Evolutionary conservation across 2,113 vertebrate species (phyloP).

Genomic region (Tupaia tana): DNA sequence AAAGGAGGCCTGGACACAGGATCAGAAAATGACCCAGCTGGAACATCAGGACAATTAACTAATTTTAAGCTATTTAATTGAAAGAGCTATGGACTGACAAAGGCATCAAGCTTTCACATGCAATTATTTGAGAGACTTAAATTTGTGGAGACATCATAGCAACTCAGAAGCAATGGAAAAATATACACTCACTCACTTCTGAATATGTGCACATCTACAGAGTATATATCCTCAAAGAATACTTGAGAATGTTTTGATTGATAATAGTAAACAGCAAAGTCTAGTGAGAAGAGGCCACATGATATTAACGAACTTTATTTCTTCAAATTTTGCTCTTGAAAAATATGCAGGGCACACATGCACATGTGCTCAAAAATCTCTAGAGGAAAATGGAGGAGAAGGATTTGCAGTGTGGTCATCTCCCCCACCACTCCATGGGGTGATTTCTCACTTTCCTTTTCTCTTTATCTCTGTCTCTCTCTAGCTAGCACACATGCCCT

Average conservation of each 20-base stretch:
- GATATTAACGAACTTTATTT: neutral
- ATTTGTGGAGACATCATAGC: neutral
- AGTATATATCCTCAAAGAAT: neutral
- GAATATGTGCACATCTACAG: neutral
- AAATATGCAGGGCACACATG: too few species aligned
- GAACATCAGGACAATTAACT: conserved; percentile 16
- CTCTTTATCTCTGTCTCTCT: too few species aligned
- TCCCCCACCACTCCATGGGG: too few species aligned
- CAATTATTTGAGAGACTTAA: neutral
- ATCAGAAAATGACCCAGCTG: neutral
- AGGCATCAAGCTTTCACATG: neutral
- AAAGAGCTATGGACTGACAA: neutral
- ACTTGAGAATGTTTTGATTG: neutral
- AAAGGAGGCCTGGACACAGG: neutral
- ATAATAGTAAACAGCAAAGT: neutral
- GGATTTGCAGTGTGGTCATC: too few species aligned
- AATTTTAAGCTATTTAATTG: neutral
- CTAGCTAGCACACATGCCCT: too few species aligned
- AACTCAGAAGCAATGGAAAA: neutral
- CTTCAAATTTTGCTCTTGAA: neutral
- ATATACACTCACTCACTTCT: neutral
- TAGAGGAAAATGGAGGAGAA: too few species aligned
- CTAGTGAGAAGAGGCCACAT: neutral
- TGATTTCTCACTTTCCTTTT: too few species aligned
- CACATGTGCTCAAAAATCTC: too few species aligned